phyloP scores from a whole-genome alignment of 2,113 vertebrate species.

The Hassar affinis region DNA sequence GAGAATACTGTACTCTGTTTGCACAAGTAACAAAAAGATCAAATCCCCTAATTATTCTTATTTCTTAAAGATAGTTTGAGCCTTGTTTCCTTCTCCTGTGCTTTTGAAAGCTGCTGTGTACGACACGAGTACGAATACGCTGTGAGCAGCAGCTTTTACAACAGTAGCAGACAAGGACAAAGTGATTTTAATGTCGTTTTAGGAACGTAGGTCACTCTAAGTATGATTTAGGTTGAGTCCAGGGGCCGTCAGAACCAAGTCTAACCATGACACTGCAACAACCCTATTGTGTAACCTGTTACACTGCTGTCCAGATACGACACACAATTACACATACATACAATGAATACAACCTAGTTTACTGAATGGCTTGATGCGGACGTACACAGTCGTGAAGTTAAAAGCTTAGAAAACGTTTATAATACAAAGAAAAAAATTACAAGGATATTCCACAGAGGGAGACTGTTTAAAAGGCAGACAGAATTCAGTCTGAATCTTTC shows the following conservation, averaged over 20 bases:
- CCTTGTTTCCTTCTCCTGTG: neutral
- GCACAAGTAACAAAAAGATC: neutral
- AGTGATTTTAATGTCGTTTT: neutral
- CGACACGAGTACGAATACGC: neutral
- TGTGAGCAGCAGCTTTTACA: neutral
- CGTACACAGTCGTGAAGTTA: neutral
- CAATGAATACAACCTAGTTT: conserved; percentile 49
- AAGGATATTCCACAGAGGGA: neutral
- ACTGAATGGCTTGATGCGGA: conserved; percentile 60
- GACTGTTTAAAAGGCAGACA: conserved; percentile 4
- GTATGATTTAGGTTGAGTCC: neutral
- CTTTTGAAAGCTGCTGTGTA: neutral
- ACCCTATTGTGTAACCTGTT: neutral
- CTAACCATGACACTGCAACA: neutral
- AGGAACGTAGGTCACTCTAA: neutral
- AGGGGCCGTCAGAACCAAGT: neutral
- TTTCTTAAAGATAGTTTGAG: neutral
- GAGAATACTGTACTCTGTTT: neutral
- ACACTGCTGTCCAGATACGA: conserved; percentile 56
- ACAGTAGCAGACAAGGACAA: neutral
- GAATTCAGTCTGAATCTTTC: neutral
- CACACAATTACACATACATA: conserved; percentile 66
- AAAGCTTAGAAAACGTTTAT: conserved; percentile 13
- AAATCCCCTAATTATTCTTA: neutral
- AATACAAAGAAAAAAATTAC: neutral